Evolutionary conservation across 2,888 invertebrate genomes (phyloP).

Genomic region (Stenurella melanura): DNA sequence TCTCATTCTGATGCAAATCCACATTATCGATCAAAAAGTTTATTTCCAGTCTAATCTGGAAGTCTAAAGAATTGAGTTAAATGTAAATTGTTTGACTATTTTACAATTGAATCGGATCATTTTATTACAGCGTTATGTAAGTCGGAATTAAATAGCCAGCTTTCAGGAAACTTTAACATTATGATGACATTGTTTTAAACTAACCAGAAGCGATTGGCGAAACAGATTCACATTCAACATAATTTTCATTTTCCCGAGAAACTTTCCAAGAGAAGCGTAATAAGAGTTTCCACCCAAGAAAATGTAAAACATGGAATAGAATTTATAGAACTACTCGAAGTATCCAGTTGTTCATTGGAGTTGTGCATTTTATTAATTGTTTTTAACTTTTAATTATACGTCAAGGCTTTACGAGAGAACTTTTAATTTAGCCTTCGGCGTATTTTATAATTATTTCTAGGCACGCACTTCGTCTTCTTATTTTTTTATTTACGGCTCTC

Average conservation of each 20-base stretch:
- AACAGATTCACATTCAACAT: conserved; percentile 43
- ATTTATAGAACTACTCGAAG: neutral
- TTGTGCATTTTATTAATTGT: neutral
- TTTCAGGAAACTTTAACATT: neutral
- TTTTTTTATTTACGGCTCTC: neutral
- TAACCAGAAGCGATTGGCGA: conserved; percentile 37
- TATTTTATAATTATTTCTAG: neutral
- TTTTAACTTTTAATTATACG: conserved; percentile 4
- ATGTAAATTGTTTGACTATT: neutral
- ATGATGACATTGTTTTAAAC: conserved; percentile 31
- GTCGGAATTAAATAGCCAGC: neutral
- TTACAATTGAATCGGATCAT: neutral
- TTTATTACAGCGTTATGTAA: neutral
- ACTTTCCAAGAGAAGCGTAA: neutral
- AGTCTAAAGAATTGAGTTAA: neutral
- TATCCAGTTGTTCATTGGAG: neutral
- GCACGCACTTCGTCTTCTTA: neutral
- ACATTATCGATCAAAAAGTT: too few relatives aligned
- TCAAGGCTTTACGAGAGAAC: neutral
- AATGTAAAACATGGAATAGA: neutral
- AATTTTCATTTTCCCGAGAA: conserved; percentile 29
- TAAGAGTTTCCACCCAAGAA: neutral
- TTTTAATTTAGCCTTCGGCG: conserved; percentile 8
- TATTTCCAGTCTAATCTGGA: too few relatives aligned
- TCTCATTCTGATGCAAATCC: too few relatives aligned